phyloP scores from a whole-genome alignment of 2,888 invertebrate genomes.

The Habrosyne pyritoides region DNA sequence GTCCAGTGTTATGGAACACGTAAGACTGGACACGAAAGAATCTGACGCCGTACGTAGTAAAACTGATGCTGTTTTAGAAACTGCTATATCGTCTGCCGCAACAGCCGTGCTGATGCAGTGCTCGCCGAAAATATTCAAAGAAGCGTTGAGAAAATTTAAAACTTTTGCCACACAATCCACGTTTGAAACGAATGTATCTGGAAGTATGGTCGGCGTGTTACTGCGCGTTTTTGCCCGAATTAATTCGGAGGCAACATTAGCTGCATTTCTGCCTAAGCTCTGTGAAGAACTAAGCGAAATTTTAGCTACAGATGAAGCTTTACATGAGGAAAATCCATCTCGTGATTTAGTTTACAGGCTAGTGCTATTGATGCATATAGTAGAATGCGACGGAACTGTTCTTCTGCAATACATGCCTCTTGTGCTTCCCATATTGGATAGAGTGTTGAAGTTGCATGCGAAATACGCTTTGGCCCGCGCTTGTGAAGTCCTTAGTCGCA shows the following conservation, averaged over 20 bases:
- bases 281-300: conserved; percentile 85
- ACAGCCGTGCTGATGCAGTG: conserved; percentile 88
- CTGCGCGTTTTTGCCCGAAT: conserved; percentile 86
- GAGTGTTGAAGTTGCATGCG: conserved; percentile 87
- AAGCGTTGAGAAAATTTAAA: conserved; percentile 90
- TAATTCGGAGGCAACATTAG: conserved; percentile 87
- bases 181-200: conserved; percentile 93
- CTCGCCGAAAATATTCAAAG: conserved; percentile 85
- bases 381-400: conserved; percentile 86
- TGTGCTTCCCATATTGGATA: conserved; percentile 87
- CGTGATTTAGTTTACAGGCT: conserved; percentile 91
- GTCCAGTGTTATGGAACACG: conserved; percentile 87
- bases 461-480: conserved; percentile 86
- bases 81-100: conserved; percentile 87
- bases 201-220: conserved; percentile 89
- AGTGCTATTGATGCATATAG: conserved; percentile 87
- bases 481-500: conserved; percentile 84
- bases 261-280: conserved; percentile 88
- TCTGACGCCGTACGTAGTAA: conserved; percentile 85
- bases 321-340: conserved; percentile 90
- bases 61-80: conserved; percentile 88
- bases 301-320: conserved; percentile 86
- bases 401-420: conserved; percentile 86
- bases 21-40: conserved; percentile 85
- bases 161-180: conserved; percentile 89